Evolutionary conservation across 2,797 vertebrate species (phyloP), one percentile per base, ranked within the genome.

Genomic region (Poeciliopsis turneri): DNA sequence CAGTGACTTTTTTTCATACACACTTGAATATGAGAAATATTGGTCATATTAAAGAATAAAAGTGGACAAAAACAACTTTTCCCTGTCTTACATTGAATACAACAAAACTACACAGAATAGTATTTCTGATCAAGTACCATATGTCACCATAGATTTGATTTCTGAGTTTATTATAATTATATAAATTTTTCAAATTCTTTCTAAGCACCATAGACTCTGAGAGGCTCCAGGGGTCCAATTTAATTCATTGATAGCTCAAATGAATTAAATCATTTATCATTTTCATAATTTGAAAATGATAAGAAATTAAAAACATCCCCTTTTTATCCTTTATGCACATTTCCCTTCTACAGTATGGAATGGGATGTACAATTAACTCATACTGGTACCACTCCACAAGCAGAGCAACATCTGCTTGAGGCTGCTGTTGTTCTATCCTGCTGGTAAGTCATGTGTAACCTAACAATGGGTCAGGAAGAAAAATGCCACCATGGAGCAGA

Each of bases 31-130:
- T 97, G 97, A 98, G 95, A 97, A 97, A 97, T 97, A 97, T 93
- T 97, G 97, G 96, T 98, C 97, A 98, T 98, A 97, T 97, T 98
- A 96, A 96, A 97, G 93, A 99, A 97, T 97, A 97, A 98, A 97
- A 97, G 88, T 94, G 95, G 95, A 95, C 81, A 96, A 97, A 97
- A 97, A 94, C 82, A 93, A 81, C 85, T 85, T 93, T 93, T 93
- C 76, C 93, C 87, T 93, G 88, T 91, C 77, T 90, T 91, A 87
- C 39, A 84, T 82, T 81, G 68, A 83, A 45, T 87, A 59, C 64
- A 81, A 75, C 69, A 84, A 81, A 79, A 75, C 5, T 33, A 15
- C 18, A 55, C 16, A 75, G 78, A 84, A 74, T 49, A 72, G 20
- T 43, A 66, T 51, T 81, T 78, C 16, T 55, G 6, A 79, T 68